phyloP scores from a whole-genome alignment of 2,797 vertebrate genomes.

The Premnoplex brunnescens region DNA sequence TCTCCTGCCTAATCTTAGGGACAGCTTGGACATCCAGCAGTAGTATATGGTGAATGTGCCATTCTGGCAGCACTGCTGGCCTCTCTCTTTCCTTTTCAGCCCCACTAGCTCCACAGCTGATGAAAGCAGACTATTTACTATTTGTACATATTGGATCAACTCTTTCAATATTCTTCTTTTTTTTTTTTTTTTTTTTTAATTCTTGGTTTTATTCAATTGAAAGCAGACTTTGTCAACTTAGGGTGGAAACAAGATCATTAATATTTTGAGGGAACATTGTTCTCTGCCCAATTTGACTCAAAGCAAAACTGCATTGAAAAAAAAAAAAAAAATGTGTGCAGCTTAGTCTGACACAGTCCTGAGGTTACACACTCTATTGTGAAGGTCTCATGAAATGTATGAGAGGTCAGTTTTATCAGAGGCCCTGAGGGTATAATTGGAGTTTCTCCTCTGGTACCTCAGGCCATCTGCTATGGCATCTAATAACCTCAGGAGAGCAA shows the following conservation, averaged over 20 bases:
- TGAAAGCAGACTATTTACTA: background rate
- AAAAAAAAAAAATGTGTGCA: background rate
- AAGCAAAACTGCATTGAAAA: background rate
- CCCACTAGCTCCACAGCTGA: background rate
- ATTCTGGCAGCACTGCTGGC: background rate
- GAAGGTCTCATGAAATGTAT: background rate
- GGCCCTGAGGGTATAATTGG: background rate
- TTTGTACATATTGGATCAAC: background rate
- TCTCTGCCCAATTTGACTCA: background rate
- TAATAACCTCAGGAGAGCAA: conserved; percentile 26
- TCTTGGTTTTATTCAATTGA: background rate
- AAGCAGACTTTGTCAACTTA: background rate
- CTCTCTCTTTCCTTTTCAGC: background rate
- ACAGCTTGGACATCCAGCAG: background rate
- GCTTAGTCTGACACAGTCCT: background rate
- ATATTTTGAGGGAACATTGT: background rate
- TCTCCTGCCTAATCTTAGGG: background rate
- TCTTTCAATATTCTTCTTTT: background rate
- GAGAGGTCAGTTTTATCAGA: conserved; percentile 24
- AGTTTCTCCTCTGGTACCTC: conserved; percentile 15
- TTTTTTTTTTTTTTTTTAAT: background rate
- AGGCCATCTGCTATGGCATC: conserved; percentile 49
- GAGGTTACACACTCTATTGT: background rate
- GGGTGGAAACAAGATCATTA: background rate
- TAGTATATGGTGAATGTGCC: background rate